These are phyloP conservation scores for Microcebus jonahi DNA, from an alignment of 2,113 vertebrate species.

Conservation along the genomic window DNA sequence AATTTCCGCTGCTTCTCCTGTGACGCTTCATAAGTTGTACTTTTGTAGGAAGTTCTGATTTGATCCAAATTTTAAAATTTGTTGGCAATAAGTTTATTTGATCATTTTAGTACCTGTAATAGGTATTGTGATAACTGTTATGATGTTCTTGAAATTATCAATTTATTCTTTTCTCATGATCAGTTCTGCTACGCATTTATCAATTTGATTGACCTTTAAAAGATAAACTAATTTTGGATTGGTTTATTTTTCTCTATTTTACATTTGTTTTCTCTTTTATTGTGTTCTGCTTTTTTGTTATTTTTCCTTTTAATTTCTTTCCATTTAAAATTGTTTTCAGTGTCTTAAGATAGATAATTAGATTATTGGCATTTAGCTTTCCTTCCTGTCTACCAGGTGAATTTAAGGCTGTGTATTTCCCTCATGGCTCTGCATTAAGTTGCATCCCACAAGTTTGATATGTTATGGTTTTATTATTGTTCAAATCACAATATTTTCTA, in stretches of 20 bases:
- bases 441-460: not conserved
- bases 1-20: not conserved
- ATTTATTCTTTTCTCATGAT: not conserved
- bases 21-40: not conserved
- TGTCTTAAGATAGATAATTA: not conserved
- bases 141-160: not conserved
- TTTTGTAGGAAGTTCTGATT: not conserved
- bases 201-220: not conserved
- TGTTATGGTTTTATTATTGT: not conserved
- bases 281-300: not conserved
- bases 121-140: not conserved
- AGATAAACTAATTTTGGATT: not conserved
- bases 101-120: not conserved
- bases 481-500: not conserved
- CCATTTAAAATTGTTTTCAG: not conserved
- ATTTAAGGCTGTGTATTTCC: not conserved
- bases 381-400: too few species aligned
- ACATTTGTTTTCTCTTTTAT: not conserved
- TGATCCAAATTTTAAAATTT: not conserved
- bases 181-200: not conserved
- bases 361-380: not conserved
- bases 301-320: not conserved
- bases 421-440: not conserved
- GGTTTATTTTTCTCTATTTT: not conserved
- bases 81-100: not conserved